phyloP scores from a whole-genome alignment of 2,113 vertebrate genomes.

The Raphicerus campestris region DNA sequence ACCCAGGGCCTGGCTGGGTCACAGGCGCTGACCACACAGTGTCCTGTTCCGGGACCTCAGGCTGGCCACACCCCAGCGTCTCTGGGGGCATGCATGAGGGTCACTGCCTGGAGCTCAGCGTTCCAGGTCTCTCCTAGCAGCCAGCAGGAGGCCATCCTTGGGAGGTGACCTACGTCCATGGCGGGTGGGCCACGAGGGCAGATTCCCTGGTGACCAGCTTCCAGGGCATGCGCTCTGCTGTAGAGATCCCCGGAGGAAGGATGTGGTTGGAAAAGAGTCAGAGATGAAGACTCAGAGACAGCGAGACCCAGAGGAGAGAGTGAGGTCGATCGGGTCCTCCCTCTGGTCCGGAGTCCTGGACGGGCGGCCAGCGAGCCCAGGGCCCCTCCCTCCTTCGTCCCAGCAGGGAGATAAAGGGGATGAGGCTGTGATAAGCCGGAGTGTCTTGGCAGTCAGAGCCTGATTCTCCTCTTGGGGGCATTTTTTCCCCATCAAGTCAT shows the following conservation, averaged over 20 bases:
- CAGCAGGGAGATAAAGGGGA: background rate
- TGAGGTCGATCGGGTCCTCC: background rate
- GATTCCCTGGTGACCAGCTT: background rate
- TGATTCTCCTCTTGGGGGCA: constrained; percentile 66
- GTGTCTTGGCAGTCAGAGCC: background rate
- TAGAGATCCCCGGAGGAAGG: background rate
- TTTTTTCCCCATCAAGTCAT: constrained; percentile 79
- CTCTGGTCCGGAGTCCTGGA: fast-evolving
- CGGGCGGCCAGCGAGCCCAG: fast-evolving
- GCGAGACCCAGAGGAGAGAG: background rate
- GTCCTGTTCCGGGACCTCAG: background rate
- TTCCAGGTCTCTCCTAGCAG: fast-evolving
- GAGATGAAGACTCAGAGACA: background rate
- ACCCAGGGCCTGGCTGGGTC: fast-evolving
- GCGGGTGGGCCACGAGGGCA: fast-evolving
- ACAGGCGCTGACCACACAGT: background rate
- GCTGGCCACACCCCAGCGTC: background rate
- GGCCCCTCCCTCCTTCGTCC: constrained; percentile 34
- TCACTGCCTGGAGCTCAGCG: background rate
- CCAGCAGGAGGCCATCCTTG: background rate
- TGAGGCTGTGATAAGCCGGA: background rate
- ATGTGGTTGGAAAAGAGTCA: too few relatives aligned
- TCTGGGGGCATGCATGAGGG: fast-evolving
- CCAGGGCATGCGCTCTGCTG: fast-evolving
- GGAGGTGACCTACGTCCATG: background rate